Conservation (phyloP, 2,797 vertebrate species). For the Mormyrus hasselquistii region DNA sequence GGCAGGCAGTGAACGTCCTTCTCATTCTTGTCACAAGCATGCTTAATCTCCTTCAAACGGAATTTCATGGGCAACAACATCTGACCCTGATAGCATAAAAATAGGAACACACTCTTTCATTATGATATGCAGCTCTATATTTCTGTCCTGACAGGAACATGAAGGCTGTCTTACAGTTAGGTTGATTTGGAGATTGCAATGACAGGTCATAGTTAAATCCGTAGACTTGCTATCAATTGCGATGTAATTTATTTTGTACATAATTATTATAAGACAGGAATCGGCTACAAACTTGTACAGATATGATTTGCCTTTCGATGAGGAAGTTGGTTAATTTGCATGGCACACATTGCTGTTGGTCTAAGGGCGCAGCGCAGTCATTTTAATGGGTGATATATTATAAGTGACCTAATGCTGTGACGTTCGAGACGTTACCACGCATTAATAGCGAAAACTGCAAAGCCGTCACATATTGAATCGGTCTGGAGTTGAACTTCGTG, state of each 20-base stretch:
- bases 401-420: not conserved
- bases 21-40: not conserved
- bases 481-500: conserved; percentile 53
- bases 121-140: not conserved
- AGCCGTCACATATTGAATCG: conserved; percentile 14
- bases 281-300: not conserved
- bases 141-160: not conserved
- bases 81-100: not conserved
- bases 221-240: not conserved
- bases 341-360: not conserved
- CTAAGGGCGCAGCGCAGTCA: not conserved
- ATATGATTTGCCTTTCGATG: not conserved
- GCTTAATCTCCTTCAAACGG: not conserved
- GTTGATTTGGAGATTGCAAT: not conserved
- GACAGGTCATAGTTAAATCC: not conserved
- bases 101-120: not conserved
- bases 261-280: not conserved
- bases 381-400: conserved; percentile 31
- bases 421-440: not conserved
- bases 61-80: not conserved
- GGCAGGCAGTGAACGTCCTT: not conserved
- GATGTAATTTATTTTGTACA: not conserved
- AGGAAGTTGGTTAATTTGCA: not conserved
- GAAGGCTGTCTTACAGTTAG: not conserved
- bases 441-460: conserved; percentile 31